Conservation (phyloP, 1,140 invertebrate species). For the Zaprionus davidi region DNA sequence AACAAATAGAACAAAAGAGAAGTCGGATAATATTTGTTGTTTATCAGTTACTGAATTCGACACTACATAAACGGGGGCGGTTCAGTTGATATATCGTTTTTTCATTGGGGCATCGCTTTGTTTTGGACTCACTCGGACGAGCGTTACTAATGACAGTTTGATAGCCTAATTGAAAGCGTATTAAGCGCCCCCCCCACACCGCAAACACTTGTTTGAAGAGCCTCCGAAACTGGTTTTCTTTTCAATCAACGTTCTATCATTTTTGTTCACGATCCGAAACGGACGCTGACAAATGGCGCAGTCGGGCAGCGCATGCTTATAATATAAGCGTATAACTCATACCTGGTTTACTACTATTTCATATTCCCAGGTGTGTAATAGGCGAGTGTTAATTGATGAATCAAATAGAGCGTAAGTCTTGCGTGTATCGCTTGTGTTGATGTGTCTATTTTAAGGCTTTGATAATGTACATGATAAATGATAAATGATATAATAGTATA, state of each 20-base stretch:
- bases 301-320: neutral
- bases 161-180: conserved; percentile 61
- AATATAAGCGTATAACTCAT: neutral
- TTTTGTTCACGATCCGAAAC: conserved; percentile 26
- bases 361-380: conserved; percentile 16
- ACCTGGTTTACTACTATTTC: conserved; percentile 18
- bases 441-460: conserved; percentile 10
- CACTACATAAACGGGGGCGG: conserved; percentile 11
- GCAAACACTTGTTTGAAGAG: conserved; percentile 28
- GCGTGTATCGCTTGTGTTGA: conserved; percentile 4
- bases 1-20: neutral
- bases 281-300: conserved; percentile 40
- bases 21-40: neutral
- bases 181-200: conserved; percentile 24
- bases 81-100: conserved; percentile 15
- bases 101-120: conserved; percentile 25
- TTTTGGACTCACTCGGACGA: conserved; percentile 1
- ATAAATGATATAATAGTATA: neutral
- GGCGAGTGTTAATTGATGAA: conserved; percentile 16
- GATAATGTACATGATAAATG: neutral
- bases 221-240: conserved; percentile 49
- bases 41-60: neutral
- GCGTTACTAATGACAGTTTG: conserved; percentile 62
- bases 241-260: conserved; percentile 47
- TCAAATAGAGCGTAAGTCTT: conserved; percentile 18